Evolutionary conservation across 2,888 invertebrate species (phyloP).

Genomic region (Schrankia costaestrigalis): DNA sequence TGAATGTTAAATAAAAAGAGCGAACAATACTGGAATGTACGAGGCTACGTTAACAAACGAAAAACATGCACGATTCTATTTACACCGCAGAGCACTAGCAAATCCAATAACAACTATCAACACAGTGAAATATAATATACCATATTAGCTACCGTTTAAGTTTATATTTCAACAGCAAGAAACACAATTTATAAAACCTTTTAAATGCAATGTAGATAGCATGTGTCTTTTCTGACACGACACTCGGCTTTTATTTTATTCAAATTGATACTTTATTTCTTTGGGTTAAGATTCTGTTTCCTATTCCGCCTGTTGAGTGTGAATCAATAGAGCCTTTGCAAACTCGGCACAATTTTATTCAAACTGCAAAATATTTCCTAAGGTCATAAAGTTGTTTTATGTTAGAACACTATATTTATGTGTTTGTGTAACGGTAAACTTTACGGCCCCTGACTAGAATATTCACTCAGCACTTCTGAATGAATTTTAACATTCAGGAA

Average conservation of each 20-base stretch:
- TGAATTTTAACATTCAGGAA: too few species aligned
- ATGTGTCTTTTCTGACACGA: slow-evolving; percentile 30
- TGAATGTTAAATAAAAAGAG: slow-evolving; percentile 32
- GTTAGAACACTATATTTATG: slow-evolving; percentile 19
- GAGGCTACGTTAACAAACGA: slow-evolving; percentile 33
- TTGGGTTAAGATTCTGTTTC: slow-evolving; percentile 12
- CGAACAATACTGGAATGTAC: slow-evolving; percentile 31
- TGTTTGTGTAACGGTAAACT: too few species aligned
- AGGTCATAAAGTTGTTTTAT: slow-evolving; percentile 32
- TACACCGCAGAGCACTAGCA: slow-evolving; percentile 24
- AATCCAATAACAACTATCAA: slow-evolving; percentile 36
- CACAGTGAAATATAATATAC: slow-evolving; percentile 13
- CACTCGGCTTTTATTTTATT: slow-evolving; percentile 6
- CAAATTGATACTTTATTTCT: slow-evolving; percentile 8
- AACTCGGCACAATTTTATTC: slow-evolving; percentile 32
- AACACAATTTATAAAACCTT: slow-evolving; percentile 16
- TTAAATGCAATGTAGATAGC: slow-evolving; percentile 21
- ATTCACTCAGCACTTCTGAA: slow-evolving; percentile 11
- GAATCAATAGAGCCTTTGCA: slow-evolving; percentile 46
- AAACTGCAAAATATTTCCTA: slow-evolving; percentile 44
- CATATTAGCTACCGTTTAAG: slow-evolving; percentile 13
- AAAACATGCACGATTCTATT: slow-evolving; percentile 39
- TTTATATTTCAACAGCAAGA: slow-evolving; percentile 26
- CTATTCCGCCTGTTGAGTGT: slow-evolving; percentile 7
- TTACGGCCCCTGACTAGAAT: too few species aligned